Base-by-base conservation (phyloP, 1,140 invertebrate species). In the Lordiphosa clarofinis region DNA sequence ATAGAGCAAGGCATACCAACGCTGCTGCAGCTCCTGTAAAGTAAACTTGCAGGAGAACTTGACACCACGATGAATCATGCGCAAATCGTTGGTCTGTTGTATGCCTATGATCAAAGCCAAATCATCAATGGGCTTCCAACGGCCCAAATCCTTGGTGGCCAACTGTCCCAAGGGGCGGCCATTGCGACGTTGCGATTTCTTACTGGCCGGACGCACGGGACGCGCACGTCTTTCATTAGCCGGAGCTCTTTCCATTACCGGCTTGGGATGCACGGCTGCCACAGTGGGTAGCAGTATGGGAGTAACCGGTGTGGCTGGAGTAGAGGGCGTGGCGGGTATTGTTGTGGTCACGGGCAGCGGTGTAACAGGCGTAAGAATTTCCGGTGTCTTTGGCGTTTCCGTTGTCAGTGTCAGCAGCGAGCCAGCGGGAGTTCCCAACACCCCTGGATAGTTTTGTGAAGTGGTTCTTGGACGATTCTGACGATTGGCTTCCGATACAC, bases 121-220 rank as follows among this genome's bases (percentile, higher is more conserved):
- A 90, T 99, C 98, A 91, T 99, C 98, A 28, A 96, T 95, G 10
- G 98, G 96, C 89, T 99, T 99, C 98, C 98, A 99, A 63, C 96
- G 91, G 0, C 97, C 97, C 8, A 98, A 90, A 91, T 98, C 96
- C 91, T 97, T 95, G 10, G 94, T 94, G 7, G 92, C 91, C 50
- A 92, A 87, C 66, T 93, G 91, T 75, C 91, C 92, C 48, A 93
- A 88, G 24, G 92, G 91, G n/a, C 92, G 91, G 19, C 91, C 91
- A 54, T 92, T 92, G 33, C 92, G 91, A 3, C 90, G 87, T 43
- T 90, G 90, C 11, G 89, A 89, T 10, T 90, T 90, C 11, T 79
- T 90, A 44, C 52, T 79, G 4, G 89, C 39, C 10, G 87, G 86
- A 2, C 87, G 87, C 9, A 79, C 36, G 1, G 72, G 60, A 7